Conservation (phyloP, 2,113 vertebrate genomes). For the Zosterops pallidus region DNA sequence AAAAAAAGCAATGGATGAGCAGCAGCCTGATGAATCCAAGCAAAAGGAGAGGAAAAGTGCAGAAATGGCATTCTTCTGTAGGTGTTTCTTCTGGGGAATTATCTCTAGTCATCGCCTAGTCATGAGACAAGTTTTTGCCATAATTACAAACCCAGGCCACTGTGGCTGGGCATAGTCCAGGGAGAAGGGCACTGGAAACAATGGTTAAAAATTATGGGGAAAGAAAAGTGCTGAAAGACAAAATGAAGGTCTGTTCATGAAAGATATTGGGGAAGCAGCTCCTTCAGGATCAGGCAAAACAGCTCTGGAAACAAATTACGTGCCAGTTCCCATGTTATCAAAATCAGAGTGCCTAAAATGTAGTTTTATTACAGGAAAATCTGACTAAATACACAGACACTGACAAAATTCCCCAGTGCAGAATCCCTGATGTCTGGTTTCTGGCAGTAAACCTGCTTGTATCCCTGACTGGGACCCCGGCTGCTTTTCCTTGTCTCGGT, state of each 20-base stretch:
- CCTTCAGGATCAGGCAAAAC: not conserved
- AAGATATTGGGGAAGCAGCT: not conserved
- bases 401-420: not conserved
- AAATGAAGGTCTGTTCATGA: not conserved
- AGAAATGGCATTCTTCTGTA: slow-evolving; percentile 51
- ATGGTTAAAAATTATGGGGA: not conserved
- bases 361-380: slow-evolving; percentile 44
- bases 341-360: not conserved
- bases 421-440: not conserved
- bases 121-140: slow-evolving; percentile 32
- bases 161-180: slow-evolving; percentile 5
- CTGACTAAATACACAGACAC: slow-evolving; percentile 30
- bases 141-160: slow-evolving; percentile 43
- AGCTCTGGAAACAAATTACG: not conserved
- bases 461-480: not conserved
- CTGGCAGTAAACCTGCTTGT: not conserved
- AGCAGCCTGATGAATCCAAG: slow-evolving; percentile 13
- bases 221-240: not conserved
- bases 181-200: slow-evolving; percentile 35
- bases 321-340: slow-evolving; percentile 28
- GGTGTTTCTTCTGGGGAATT: slow-evolving; percentile 61
- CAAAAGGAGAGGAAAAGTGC: slow-evolving; percentile 15
- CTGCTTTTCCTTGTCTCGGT: not conserved
- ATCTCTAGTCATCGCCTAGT: slow-evolving; percentile 50
- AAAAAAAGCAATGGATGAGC: not conserved